Evolutionary conservation across 2,113 vertebrate species (phyloP).

Genomic region (Halcyon malimbica): DNA sequence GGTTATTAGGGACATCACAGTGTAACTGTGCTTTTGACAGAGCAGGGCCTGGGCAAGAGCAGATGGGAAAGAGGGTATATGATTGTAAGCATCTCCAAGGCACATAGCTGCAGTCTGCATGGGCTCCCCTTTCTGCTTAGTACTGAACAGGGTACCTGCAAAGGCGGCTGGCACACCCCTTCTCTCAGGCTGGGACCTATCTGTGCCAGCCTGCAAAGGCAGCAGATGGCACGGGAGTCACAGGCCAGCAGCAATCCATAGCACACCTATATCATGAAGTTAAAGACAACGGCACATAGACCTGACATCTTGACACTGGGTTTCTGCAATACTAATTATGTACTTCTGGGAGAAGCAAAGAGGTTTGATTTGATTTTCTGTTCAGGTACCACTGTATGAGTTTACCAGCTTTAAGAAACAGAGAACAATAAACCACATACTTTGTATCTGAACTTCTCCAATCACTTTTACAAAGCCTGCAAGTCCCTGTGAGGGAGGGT

Average conservation of each 20-base stretch:
- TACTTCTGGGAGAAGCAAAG: not conserved
- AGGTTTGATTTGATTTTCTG: not conserved
- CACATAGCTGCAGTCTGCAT: not conserved
- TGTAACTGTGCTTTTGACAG: not conserved
- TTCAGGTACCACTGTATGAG: not conserved
- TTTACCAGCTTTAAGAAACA: not conserved
- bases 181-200: not conserved
- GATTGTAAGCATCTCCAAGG: not conserved
- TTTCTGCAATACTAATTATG: not conserved
- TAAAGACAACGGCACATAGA: not conserved
- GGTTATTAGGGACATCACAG: not conserved
- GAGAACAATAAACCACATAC: not conserved
- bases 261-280: not conserved
- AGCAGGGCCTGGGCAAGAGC: constrained; percentile 42
- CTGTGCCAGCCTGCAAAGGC: not conserved
- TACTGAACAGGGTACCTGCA: not conserved
- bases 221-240: constrained; percentile 12
- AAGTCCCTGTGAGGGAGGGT: not conserved
- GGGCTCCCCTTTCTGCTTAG: constrained; percentile 20
- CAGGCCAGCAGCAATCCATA: not conserved
- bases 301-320: not conserved
- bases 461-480: not conserved
- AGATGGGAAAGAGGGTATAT: constrained; percentile 11
- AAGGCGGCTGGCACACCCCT: not conserved
- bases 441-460: not conserved